phyloP scores from a whole-genome alignment of 2,113 vertebrate species.

The Ammospiza caudacuta region DNA sequence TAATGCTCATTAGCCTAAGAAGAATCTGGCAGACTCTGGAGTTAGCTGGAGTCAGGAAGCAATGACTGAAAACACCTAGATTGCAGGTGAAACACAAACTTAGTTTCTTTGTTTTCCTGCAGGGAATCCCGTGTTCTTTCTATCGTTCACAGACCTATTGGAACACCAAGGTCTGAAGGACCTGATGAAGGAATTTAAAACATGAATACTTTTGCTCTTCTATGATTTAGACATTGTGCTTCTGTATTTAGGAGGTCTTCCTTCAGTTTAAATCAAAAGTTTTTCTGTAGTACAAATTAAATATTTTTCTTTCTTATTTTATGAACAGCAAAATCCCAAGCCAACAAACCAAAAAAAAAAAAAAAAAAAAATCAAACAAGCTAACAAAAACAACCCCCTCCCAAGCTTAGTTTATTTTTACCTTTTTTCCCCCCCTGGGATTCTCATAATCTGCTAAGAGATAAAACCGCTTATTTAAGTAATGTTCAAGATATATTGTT shows the following conservation, averaged over 20 bases:
- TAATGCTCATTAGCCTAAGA: neutral
- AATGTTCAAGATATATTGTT: neutral
- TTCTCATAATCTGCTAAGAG: neutral
- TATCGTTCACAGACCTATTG: neutral
- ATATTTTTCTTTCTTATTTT: neutral
- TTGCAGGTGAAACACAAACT: neutral
- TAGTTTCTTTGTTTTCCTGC: neutral
- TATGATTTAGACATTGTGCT: neutral
- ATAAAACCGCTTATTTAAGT: neutral
- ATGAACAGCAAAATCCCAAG: neutral
- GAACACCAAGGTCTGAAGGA: neutral
- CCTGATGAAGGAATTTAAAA: neutral
- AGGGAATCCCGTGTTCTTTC: neutral
- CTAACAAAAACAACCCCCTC: neutral
- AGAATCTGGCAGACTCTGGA: neutral
- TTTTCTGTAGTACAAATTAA: neutral
- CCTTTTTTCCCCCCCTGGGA: rapidly evolving
- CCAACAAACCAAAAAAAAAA: rapidly evolving
- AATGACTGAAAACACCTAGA: neutral
- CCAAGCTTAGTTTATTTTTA: neutral
- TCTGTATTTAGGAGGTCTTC: neutral
- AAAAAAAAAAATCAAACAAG: neutral
- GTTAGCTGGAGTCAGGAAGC: neutral
- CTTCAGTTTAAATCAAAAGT: neutral
- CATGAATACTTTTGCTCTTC: neutral